These are phyloP conservation scores for Pandemis cinnamomeana DNA, from an alignment of 2,888 invertebrate species.

Conservation along the genomic window DNA sequence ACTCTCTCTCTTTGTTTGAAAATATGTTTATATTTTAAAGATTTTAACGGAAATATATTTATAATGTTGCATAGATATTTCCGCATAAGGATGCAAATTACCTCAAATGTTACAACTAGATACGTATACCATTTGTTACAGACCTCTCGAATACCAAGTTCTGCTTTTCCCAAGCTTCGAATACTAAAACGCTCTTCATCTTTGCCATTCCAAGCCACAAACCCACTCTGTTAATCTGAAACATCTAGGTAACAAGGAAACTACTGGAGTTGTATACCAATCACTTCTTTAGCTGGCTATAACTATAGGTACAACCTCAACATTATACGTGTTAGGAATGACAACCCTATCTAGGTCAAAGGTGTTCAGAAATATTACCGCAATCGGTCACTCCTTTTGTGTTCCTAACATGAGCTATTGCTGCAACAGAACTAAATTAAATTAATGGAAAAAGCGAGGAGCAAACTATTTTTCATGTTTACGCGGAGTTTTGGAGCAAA, in stretches of 20 bases:
- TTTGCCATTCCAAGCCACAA: conserved; percentile 16
- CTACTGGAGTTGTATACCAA: conserved; percentile 21
- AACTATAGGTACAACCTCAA: background rate
- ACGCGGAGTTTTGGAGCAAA: background rate
- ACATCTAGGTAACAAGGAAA: background rate
- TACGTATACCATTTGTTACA: no score
- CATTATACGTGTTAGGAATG: conserved; percentile 25
- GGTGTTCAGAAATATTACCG: conserved; percentile 10
- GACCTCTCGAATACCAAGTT: background rate
- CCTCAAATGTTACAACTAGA: no score
- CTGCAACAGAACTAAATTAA: conserved; percentile 4
- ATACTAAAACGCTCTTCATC: background rate
- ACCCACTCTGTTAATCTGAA: conserved; percentile 23
- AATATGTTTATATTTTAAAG: no score
- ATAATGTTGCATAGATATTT: no score
- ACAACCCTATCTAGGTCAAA: conserved; percentile 7
- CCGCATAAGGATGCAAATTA: no score
- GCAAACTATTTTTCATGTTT: background rate
- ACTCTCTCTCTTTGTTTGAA: no score
- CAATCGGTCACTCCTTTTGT: conserved; percentile 8
- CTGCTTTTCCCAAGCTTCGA: conserved; percentile 11
- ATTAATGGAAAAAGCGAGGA: background rate
- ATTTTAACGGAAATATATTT: no score
- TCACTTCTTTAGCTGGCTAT: background rate
- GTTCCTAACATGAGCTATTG: conserved; percentile 2